Evolutionary conservation across 2,113 vertebrate genomes (phyloP).

Genomic region (Canis aureus): DNA sequence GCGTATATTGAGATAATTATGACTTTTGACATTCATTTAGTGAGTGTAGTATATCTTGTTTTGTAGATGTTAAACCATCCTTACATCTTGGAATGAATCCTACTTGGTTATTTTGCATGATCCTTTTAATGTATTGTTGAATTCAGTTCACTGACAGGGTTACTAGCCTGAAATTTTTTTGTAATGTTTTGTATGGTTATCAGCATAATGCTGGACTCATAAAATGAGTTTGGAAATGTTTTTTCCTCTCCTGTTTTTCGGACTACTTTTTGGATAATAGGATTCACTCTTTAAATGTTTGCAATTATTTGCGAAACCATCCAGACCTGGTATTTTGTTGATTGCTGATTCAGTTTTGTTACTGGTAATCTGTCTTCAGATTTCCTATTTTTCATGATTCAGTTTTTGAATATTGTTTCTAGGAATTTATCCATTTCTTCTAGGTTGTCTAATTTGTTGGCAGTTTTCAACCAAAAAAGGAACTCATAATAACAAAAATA

Average conservation of each 20-base stretch:
- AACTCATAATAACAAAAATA: neutral
- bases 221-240: neutral
- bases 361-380: neutral
- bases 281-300: neutral
- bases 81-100: neutral
- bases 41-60: neutral
- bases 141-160: neutral
- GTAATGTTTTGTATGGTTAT: neutral
- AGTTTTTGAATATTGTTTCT: neutral
- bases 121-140: neutral
- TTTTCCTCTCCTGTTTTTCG: neutral
- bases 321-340: neutral
- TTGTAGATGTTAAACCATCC: neutral
- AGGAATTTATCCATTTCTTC: neutral
- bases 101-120: neutral
- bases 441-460: neutral
- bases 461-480: constrained; percentile 23
- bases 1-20: neutral
- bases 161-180: neutral
- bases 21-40: neutral
- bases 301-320: neutral
- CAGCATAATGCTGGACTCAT: neutral
- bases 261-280: neutral
- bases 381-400: neutral
- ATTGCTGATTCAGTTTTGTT: neutral